Conservation (phyloP, 2,888 invertebrate genomes). For the Timema podura region DNA sequence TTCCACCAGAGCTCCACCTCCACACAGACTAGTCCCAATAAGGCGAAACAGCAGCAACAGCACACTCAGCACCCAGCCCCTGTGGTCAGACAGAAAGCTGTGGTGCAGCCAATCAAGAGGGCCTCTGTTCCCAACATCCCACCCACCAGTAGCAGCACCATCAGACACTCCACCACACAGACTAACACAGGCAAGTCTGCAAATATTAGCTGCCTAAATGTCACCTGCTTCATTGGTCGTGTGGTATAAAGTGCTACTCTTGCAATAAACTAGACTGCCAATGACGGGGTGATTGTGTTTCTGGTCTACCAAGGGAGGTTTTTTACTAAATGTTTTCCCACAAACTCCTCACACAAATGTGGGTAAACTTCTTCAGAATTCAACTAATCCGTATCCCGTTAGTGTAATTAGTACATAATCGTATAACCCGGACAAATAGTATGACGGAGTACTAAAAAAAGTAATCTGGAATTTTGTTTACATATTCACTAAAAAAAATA, state of each 20-base stretch:
- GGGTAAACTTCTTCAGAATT: no score
- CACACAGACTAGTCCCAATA: conserved; percentile 30
- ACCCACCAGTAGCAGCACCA: conserved; percentile 1
- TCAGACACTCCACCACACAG: conserved; percentile 32
- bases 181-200: conserved; percentile 22
- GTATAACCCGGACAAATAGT: no score
- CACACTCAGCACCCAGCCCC: conserved; percentile 40
- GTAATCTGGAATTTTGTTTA: no score
- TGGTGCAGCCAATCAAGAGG: neutral
- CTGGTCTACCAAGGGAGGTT: neutral
- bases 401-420: no score
- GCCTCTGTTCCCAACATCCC: neutral
- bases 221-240: no score
- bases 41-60: conserved; percentile 20
- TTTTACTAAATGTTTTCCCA: neutral
- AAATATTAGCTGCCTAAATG: no score
- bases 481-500: no score
- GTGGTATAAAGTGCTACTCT: no score
- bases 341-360: neutral
- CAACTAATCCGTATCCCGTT: no score
- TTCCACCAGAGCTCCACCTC: conserved; percentile 28
- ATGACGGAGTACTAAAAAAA: no score
- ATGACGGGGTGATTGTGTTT: no score
- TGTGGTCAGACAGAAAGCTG: conserved; percentile 1
- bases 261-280: no score